Evolutionary conservation across 53 echinoderm and acorn worm species (phyloP), one percentile per base, ranked within the genome.

Genomic region (Stichopus horrens): DNA sequence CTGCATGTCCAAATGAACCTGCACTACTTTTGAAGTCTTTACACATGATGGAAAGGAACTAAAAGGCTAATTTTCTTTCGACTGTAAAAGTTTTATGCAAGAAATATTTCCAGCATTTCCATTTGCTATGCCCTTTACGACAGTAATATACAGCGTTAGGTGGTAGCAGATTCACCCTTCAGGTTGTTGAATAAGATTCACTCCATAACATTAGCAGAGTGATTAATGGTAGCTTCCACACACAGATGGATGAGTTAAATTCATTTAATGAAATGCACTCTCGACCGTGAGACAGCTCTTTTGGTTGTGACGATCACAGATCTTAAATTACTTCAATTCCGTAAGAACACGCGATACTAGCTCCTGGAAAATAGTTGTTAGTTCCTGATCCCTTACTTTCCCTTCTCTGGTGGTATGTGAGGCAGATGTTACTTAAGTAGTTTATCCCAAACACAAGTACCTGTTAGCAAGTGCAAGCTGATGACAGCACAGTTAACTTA

Each of bases 401-500:
- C 8, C 8, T 59, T 59, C 11, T 59, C 59, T 59, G 1, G 59
- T 59, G 59, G 71, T 71, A 18, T 71, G 19, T 71, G 18, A 71
- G 71, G 63, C 18, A 71, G 71, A 71, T 71, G 63, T 71, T 71
- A 71, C 71, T 71, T 18, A 13, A 71, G 71, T 71, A 71, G 71
- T 20, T 71, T 71, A 71, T 18, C 20, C 71, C 5, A 2, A 71
- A 18, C n/a, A 18, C 22, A 58, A 58, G 6, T 21, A 81, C 81
- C 81, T 81, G 81, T 81, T 81, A 55, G 58, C 53, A 53, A 5
- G 57, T 18, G 57, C 81, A 81, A 57, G 19, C 16, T 57, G 19
- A 58, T 58, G 57, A 37, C 37, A 81, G 81, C 52, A 56, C 71
- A 57, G 21, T 14, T 58, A 81, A 81, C 56, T 18, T 81, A 81